phyloP scores from a whole-genome alignment of 1,140 invertebrate species.

The Nymphalis io region DNA sequence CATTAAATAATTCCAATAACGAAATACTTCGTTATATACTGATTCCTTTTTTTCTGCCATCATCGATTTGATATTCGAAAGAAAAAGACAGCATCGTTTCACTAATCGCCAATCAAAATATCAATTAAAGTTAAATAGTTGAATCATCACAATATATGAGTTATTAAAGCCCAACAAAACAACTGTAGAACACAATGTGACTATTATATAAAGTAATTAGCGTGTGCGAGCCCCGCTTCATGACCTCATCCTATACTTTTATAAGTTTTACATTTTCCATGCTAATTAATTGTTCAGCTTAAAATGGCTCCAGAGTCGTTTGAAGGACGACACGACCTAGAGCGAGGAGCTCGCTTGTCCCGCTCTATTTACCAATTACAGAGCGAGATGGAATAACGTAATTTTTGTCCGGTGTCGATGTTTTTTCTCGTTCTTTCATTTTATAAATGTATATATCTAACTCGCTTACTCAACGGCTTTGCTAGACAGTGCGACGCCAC shows the following conservation, averaged over 20 bases:
- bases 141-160: neutral
- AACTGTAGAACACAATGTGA: neutral
- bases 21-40: too few relatives aligned
- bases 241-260: constrained; percentile 28
- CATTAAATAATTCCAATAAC: too few relatives aligned
- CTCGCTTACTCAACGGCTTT: constrained; percentile 27
- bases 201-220: constrained; percentile 4
- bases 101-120: too few relatives aligned
- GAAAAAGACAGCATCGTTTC: too few relatives aligned
- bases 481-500: constrained; percentile 51
- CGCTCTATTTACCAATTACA: neutral
- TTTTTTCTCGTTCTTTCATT: constrained; percentile 28
- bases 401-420: neutral
- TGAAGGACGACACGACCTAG: constrained; percentile 37
- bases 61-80: too few relatives aligned
- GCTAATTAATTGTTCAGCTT: constrained; percentile 28
- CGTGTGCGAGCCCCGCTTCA: neutral
- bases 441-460: constrained; percentile 14
- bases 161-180: neutral
- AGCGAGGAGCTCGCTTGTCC: constrained; percentile 8
- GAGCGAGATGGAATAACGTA: constrained; percentile 10
- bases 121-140: too few relatives aligned
- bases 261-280: constrained; percentile 15
- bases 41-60: too few relatives aligned
- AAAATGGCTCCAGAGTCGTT: constrained; percentile 33